Evolutionary conservation across 2,113 vertebrate genomes (phyloP).

Genomic region (Apodemus sylvaticus): DNA sequence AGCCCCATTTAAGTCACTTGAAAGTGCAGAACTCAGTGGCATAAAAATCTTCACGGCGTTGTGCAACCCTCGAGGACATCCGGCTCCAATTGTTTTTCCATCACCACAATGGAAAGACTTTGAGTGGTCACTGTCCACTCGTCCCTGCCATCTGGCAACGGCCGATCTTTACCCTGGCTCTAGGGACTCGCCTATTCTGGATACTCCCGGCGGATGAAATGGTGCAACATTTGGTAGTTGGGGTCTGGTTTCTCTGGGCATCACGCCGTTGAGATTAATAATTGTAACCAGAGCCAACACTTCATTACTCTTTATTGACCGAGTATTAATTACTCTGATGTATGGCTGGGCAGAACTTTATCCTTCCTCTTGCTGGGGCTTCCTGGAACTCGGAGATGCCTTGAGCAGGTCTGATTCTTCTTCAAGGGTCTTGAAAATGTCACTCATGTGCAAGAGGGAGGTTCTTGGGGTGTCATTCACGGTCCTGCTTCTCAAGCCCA

Average conservation of each 20-base stretch:
- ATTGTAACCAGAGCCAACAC: fast-evolving
- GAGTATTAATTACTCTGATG: not conserved
- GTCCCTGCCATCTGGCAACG: too few species aligned
- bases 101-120: not conserved
- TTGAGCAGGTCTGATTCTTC: fast-evolving
- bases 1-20: not conserved
- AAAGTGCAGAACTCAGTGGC: not conserved
- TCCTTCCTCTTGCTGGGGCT: fast-evolving
- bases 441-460: not conserved
- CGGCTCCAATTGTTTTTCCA: not conserved
- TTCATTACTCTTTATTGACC: not conserved
- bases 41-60: not conserved
- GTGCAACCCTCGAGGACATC: not conserved
- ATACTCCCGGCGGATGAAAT: fast-evolving
- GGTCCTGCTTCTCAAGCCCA: fast-evolving
- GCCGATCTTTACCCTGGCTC: not conserved
- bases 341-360: fast-evolving
- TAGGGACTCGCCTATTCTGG: not conserved
- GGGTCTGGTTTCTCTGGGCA: not conserved
- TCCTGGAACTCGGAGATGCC: not conserved
- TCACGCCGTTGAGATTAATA: fast-evolving
- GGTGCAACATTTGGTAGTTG: fast-evolving
- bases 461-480: not conserved
- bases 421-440: fast-evolving
- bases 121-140: fast-evolving